Conservation (phyloP, 2,113 vertebrate genomes). For the Callopanchax toddi region DNA sequence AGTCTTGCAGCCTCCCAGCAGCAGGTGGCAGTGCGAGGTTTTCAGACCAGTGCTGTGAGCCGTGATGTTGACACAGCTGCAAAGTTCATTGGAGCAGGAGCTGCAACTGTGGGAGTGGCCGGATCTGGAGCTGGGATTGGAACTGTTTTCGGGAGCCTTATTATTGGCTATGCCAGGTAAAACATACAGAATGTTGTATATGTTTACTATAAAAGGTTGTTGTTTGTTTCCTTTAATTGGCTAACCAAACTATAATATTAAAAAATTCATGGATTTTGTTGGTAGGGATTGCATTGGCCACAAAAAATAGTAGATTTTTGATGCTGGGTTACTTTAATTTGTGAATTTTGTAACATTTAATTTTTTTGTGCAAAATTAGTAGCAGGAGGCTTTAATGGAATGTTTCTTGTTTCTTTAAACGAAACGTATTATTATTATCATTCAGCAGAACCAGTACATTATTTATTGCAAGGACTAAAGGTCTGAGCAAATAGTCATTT, state of each 20-base stretch:
- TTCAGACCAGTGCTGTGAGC: slow-evolving; percentile 95
- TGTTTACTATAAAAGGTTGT: neutral
- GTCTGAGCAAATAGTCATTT: neutral
- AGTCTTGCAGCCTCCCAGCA: slow-evolving; percentile 73
- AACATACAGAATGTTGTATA: neutral
- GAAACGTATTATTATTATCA: too few species aligned
- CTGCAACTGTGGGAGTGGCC: slow-evolving; percentile 97
- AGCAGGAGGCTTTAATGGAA: too few species aligned
- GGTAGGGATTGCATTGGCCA: too few species aligned
- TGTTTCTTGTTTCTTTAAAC: too few species aligned
- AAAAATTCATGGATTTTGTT: neutral
- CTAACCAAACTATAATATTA: neutral
- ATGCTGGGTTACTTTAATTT: too few species aligned
- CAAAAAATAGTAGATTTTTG: too few species aligned
- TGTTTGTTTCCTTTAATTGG: too few species aligned
- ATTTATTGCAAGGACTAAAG: neutral
- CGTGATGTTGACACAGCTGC: slow-evolving; percentile 98
- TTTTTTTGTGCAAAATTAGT: too few species aligned
- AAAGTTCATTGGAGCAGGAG: slow-evolving; percentile 98
- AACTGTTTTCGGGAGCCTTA: slow-evolving; percentile 98
- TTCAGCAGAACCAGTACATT: too few species aligned
- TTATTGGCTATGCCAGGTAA: slow-evolving; percentile 99
- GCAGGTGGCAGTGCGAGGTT: slow-evolving; percentile 86
- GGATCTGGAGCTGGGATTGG: slow-evolving; percentile 99
- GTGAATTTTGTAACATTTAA: too few species aligned